Percentiles rank a stretch among this genome's conserved stretches.
phyloP scores from a whole-genome alignment of 2,888 invertebrate genomes.

The Brachypterus glaber region DNA sequence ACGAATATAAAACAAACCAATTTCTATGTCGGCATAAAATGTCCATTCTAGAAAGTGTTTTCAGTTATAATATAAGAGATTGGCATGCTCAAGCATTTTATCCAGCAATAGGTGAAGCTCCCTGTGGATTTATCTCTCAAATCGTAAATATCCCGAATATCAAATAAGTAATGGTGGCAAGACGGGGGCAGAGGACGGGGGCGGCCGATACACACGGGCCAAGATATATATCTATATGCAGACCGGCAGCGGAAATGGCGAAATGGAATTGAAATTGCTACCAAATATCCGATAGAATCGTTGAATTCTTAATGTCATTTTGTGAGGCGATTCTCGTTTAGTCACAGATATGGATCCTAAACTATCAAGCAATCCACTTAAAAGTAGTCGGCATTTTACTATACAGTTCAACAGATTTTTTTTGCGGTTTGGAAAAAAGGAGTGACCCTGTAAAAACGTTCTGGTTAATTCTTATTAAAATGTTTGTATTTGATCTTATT shows the following conservation, averaged over 20 bases:
- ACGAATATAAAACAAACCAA: no score
- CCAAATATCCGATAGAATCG: slow-evolving; percentile 24
- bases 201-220: no score
- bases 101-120: slow-evolving; percentile 12
- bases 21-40: no score
- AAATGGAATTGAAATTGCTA: slow-evolving; percentile 28
- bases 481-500: no score
- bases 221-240: slow-evolving; percentile 12
- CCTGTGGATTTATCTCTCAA: slow-evolving; percentile 22
- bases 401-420: not conserved
- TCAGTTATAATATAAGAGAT: no score
- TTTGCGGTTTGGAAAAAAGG: not conserved
- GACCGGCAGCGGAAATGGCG: slow-evolving; percentile 16
- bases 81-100: no score
- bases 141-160: slow-evolving; percentile 39
- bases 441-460: not conserved
- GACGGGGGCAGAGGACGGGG: not conserved
- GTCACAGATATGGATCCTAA: no score
- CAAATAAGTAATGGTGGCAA: slow-evolving; percentile 30
- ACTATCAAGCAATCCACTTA: no score
- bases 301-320: slow-evolving; percentile 26
- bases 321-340: no score
- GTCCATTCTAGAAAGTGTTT: no score
- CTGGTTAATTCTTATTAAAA: no score
- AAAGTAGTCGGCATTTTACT: no score